These are phyloP conservation scores for Danio rerio DNA, from an alignment of 2,113 vertebrate genomes.

Conservation along the genomic window DNA sequence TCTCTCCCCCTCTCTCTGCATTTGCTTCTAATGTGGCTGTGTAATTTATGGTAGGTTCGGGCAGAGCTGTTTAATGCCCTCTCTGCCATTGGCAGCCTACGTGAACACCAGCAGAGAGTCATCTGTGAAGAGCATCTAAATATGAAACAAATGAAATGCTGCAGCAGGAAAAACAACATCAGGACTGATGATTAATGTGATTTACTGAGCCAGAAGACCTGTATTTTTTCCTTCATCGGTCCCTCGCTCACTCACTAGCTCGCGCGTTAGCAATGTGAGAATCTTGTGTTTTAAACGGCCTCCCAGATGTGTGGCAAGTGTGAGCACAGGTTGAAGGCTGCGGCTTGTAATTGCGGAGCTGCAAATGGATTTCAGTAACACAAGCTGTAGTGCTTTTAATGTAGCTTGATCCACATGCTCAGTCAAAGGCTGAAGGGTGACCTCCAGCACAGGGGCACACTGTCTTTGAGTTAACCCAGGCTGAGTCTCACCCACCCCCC, in stretches of 20 bases:
- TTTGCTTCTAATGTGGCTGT: constrained; percentile 37
- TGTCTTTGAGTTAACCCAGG: constrained; percentile 27
- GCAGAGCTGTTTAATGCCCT: constrained; percentile 20
- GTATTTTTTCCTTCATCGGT: not conserved
- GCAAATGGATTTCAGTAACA: constrained; percentile 60
- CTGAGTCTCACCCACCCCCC: not conserved
- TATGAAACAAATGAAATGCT: constrained; percentile 44
- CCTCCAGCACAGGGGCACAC: constrained; percentile 35
- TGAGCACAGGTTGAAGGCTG: constrained; percentile 28
- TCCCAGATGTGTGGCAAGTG: constrained; percentile 37
- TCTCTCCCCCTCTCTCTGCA: not conserved
- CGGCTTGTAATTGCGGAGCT: constrained; percentile 38
- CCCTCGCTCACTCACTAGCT: not conserved
- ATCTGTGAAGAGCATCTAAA: constrained; percentile 24
- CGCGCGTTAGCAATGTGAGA: not conserved
- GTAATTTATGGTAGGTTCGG: constrained; percentile 42
- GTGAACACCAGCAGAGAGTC: constrained; percentile 13
- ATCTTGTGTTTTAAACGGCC: constrained; percentile 29
- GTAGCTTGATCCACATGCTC: constrained; percentile 48
- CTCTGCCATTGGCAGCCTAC: not conserved
- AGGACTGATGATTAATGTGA: constrained; percentile 39
- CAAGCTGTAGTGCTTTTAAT: constrained; percentile 54
- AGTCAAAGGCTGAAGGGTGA: constrained; percentile 44
- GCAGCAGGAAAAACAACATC: constrained; percentile 19
- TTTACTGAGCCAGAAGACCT: constrained; percentile 42